Base-by-base conservation (phyloP, 2,113 vertebrate genomes). In the Leucosticte australis region DNA sequence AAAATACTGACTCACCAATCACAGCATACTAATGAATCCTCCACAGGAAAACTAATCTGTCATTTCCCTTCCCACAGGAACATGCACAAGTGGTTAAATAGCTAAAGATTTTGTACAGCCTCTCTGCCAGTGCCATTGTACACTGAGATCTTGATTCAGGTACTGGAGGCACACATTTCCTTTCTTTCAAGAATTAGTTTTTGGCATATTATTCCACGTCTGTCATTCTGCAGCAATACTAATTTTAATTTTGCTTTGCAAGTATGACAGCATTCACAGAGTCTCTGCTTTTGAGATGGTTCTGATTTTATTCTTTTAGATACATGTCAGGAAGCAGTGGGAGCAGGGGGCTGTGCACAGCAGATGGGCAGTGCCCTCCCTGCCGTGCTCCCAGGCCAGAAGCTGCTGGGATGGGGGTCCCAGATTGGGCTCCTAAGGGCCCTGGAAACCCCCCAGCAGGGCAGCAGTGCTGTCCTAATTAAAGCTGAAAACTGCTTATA, bases 1-100 rank as follows among this genome's bases (percentile, higher is more conserved):
- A 94, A 90, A 95, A 92, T 80, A 92, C 62, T 70, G 68, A 70
- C 67, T 95, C 4, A 8, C 60, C 76, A 89, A 63, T 80, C 86
- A 86, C 64, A 90, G 80, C 75, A 95, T 86, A 68, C 55, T 83
- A 88, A 94, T 77, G 75, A 92, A 80, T 73, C 80, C 76, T 93
- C 88, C 87, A 86, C 68, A 80, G 85, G 74, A 95, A 95, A 92
- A 74, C n/a, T 17, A 26, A 94, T 84, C 62, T 35, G 23, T 75
- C 83, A 88, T 88, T 92, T 93, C 65, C 64, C 56, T 92, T 75
- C 83, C 67, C 63, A 76, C 67, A 90, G 78, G 71, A 93, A 85
- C 88, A 92, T 2, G 18, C 46, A 35, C 19, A 69, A 87, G 46
- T 70, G 60, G 57, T 80, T 90, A 83, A 87, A 83, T 41, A 70